phyloP scores from a whole-genome alignment of 2,113 vertebrate genomes.

The Macaca mulatta region DNA sequence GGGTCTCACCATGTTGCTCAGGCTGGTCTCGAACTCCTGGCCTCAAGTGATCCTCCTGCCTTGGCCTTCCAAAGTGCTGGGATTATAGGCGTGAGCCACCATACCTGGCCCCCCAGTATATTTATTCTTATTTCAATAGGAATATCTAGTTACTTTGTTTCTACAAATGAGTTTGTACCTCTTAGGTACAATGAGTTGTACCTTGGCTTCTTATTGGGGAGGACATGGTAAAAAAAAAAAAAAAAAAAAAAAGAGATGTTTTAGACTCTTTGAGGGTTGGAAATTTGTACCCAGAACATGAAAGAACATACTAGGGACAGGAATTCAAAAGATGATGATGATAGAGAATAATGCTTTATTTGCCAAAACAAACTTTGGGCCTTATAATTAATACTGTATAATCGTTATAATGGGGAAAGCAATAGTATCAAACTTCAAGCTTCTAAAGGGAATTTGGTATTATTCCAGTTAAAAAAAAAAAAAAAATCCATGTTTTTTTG shows the following conservation, averaged over 20 bases:
- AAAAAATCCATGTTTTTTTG: not conserved
- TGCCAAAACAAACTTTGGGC: not conserved
- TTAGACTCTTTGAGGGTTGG: not conserved
- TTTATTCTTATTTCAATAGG: slow-evolving; percentile 5
- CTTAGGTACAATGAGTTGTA: not conserved
- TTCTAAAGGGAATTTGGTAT: not conserved
- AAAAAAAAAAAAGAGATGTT: not conserved
- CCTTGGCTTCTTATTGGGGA: not conserved
- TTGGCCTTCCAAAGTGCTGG: too few relatives aligned
- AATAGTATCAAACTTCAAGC: not conserved
- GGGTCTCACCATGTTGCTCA: too few relatives aligned
- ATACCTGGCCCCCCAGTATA: not conserved
- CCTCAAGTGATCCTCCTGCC: too few relatives aligned
- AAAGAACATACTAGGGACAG: not conserved
- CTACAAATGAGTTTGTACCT: not conserved
- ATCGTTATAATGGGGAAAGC: not conserved
- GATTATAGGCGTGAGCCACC: too few relatives aligned
- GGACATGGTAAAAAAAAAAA: not conserved
- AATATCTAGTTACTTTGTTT: not conserved
- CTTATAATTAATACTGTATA: not conserved
- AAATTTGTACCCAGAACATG: not conserved
- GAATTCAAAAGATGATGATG: not conserved
- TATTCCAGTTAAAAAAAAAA: not conserved
- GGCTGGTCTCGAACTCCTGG: too few relatives aligned
- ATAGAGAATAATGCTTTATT: not conserved